Evolutionary conservation across 2,888 invertebrate species (phyloP).

Genomic region (Didymodactylos carnosus): DNA sequence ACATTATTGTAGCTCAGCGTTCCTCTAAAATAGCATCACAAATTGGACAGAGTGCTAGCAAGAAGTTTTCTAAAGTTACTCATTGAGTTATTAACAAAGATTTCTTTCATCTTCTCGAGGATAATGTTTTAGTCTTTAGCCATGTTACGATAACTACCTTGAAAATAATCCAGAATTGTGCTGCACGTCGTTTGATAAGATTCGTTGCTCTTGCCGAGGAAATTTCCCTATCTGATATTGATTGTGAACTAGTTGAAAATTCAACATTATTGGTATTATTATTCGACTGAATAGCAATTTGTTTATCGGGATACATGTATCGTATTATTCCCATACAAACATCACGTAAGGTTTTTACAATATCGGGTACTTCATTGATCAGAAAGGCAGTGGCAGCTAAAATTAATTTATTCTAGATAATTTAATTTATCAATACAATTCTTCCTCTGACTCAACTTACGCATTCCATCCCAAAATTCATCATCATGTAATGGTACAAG

Average conservation of each 20-base stretch:
- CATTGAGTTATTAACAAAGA: too few species aligned
- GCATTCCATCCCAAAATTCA: constrained; percentile 49
- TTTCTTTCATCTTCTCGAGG: too few species aligned
- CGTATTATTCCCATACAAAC: constrained; percentile 65
- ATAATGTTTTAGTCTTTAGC: neutral
- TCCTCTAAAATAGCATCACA: too few species aligned
- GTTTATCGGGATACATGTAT: constrained; percentile 55
- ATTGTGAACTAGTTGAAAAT: too few species aligned
- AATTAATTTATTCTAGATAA: neutral
- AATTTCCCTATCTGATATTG: too few species aligned
- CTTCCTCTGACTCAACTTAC: too few species aligned
- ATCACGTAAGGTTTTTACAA: constrained; percentile 54
- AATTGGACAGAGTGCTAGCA: too few species aligned
- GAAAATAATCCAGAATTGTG: neutral
- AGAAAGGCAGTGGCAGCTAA: neutral
- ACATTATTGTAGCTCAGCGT: too few species aligned
- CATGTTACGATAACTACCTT: neutral
- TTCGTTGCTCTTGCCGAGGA: too few species aligned
- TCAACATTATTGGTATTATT: neutral
- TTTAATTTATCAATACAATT: too few species aligned
- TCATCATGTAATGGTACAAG: constrained; percentile 65
- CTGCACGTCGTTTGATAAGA: neutral
- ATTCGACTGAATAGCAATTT: neutral
- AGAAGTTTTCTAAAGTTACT: too few species aligned
- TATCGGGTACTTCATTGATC: constrained; percentile 44